A percentile compares a stretch with the other conserved stretches of the same genome.
phyloP scores from a whole-genome alignment of 2,888 invertebrate genomes.

The Catocala nupta region DNA sequence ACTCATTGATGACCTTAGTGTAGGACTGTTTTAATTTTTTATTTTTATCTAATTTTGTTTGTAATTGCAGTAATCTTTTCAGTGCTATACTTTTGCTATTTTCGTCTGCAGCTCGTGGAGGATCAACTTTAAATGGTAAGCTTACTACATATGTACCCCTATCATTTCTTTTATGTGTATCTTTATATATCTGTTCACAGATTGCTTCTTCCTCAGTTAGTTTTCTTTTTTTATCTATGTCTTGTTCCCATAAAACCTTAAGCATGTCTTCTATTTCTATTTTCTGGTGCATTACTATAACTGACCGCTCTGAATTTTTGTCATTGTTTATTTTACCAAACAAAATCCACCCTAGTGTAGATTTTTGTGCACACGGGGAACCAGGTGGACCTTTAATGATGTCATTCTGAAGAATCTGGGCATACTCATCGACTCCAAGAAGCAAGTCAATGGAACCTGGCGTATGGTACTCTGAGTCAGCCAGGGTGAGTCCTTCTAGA shows the following conservation, averaged over 20 bases:
- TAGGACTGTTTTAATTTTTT: not conserved
- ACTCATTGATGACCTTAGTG: conserved; percentile 45
- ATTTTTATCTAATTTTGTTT: conserved; percentile 33
- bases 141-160: conserved; percentile 45
- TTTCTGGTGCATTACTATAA: conserved; percentile 1
- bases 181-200: conserved; percentile 41
- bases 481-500: conserved; percentile 8
- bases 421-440: conserved; percentile 35
- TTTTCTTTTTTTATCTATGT: conserved; percentile 5
- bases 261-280: conserved; percentile 12
- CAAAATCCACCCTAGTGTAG: conserved; percentile 19
- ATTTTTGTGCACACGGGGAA: conserved; percentile 23
- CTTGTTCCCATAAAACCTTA: conserved; percentile 20
- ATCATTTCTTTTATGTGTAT: conserved; percentile 17
- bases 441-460: conserved; percentile 45
- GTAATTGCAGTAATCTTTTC: conserved; percentile 39
- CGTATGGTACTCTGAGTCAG: conserved; percentile 34
- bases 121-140: conserved; percentile 36
- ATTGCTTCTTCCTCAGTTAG: conserved; percentile 27
- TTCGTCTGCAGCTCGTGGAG: conserved; percentile 24
- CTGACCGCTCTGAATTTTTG: not conserved
- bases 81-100: conserved; percentile 39
- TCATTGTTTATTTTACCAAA: conserved; percentile 5
- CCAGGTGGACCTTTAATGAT: conserved; percentile 31
- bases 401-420: conserved; percentile 2